phyloP scores from a whole-genome alignment of 2,888 invertebrate genomes.

The Trissonchulus latispiculum region DNA sequence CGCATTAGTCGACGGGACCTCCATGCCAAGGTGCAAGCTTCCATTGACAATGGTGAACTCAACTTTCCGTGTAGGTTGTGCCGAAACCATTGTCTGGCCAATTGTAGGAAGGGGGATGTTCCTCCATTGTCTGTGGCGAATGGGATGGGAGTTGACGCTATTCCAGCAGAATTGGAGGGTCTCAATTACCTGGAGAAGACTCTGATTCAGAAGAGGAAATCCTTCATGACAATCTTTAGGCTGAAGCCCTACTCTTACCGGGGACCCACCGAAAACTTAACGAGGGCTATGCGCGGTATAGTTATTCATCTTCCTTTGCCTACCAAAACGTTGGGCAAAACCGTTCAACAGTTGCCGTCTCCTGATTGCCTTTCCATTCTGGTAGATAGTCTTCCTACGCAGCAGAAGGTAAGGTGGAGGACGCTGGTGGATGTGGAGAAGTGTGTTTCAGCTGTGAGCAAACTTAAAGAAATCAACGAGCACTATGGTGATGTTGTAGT shows the following conservation, averaged over 20 bases:
- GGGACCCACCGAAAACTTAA: neutral
- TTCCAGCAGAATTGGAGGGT: neutral
- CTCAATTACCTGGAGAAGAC: neutral
- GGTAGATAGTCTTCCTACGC: neutral
- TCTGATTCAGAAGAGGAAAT: neutral
- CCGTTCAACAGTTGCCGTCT: neutral
- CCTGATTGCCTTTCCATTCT: neutral
- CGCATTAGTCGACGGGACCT: too few relatives aligned
- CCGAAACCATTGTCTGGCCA: neutral
- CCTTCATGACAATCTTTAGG: neutral
- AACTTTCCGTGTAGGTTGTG: neutral
- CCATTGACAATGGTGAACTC: neutral
- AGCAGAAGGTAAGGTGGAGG: neutral
- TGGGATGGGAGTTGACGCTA: neutral
- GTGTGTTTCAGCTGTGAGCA: neutral
- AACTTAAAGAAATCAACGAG: neutral
- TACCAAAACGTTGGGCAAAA: neutral
- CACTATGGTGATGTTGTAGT: neutral
- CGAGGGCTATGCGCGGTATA: neutral
- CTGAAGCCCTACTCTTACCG: neutral
- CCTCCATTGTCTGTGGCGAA: neutral
- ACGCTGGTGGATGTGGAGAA: neutral
- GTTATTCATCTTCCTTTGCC: neutral
- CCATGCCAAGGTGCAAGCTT: too few relatives aligned
- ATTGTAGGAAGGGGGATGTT: neutral